Conservation (phyloP, 1,140 invertebrate genomes). For the Coelopa frigida region DNA sequence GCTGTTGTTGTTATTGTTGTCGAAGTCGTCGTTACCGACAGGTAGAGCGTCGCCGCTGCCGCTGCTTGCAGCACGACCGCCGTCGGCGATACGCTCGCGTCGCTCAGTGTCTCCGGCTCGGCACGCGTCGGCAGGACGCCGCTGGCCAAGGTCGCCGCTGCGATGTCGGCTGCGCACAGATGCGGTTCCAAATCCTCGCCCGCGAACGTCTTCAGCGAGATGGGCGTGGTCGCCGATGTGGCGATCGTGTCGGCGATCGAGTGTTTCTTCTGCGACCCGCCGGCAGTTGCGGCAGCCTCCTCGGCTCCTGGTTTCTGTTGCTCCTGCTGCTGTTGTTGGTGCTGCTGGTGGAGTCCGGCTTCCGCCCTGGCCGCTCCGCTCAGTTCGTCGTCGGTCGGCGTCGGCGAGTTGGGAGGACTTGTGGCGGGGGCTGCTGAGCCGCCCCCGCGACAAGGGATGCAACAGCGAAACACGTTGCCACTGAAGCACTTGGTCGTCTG, state of each 20-base stretch:
- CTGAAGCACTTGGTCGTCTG: conserved; percentile 38
- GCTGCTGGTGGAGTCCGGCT: conserved; percentile 3
- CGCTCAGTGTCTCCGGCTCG: conserved; percentile 37
- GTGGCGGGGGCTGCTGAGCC: conserved; percentile 51
- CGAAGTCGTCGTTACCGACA: neutral
- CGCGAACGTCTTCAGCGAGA: conserved; percentile 38
- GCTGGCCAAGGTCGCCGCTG: conserved; percentile 34
- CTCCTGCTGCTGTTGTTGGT: conserved; percentile 14
- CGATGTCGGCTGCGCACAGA: conserved; percentile 35
- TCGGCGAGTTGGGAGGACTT: conserved; percentile 43
- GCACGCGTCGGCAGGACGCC: conserved; percentile 34
- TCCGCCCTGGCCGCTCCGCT: conserved; percentile 2
- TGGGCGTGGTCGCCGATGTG: conserved; percentile 37
- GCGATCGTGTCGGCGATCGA: conserved; percentile 36
- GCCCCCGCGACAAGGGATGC: conserved; percentile 58
- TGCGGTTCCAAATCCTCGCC: conserved; percentile 30
- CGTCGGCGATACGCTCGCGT: conserved; percentile 39
- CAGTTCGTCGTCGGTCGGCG: conserved; percentile 22
- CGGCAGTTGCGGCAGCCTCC: conserved; percentile 9
- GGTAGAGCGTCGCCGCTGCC: neutral
- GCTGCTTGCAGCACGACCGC: conserved; percentile 17
- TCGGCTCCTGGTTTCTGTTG: conserved; percentile 9
- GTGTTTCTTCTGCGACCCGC: conserved; percentile 26
- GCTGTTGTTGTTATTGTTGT: conserved; percentile 17
- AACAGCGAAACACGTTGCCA: conserved; percentile 58